Conservation (phyloP, 2,797 vertebrate species). For the Sebastes reedi region DNA sequence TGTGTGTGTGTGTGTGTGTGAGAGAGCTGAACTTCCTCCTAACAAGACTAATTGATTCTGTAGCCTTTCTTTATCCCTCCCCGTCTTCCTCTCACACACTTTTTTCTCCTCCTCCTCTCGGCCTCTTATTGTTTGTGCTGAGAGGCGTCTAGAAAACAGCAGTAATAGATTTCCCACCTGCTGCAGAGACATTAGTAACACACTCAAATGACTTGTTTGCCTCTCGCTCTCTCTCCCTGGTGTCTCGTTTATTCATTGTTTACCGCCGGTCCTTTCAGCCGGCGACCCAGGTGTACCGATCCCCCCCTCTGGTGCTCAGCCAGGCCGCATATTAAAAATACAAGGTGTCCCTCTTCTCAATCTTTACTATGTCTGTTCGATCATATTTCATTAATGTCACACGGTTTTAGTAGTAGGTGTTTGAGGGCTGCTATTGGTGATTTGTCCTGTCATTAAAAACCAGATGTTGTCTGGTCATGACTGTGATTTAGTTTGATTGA, state of each 20-base stretch:
- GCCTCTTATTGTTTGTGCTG: constrained; percentile 49
- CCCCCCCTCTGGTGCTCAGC: constrained; percentile 3
- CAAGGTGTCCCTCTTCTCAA: background rate
- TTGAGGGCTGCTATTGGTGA: background rate
- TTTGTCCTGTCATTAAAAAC: background rate
- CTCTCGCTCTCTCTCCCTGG: background rate
- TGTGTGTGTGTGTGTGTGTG: constrained; percentile 1
- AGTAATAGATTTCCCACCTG: constrained; percentile 69
- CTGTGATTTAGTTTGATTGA: background rate
- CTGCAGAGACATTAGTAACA: constrained; percentile 66
- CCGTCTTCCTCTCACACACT: constrained; percentile 26
- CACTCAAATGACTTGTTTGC: constrained; percentile 54
- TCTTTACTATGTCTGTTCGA: background rate
- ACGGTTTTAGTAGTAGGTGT: background rate
- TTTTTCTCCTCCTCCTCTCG: background rate
- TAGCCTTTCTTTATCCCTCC: constrained; percentile 49
- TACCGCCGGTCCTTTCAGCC: constrained; percentile 33
- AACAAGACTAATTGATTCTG: constrained; percentile 72
- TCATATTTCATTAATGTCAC: background rate
- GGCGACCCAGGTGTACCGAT: constrained; percentile 30
- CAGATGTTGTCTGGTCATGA: background rate
- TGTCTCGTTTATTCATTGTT: constrained; percentile 30
- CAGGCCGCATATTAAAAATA: background rate
- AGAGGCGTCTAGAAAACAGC: constrained; percentile 56
- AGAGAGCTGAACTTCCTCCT: constrained; percentile 41